Percentiles rank a stretch among this genome's conserved stretches.
Evolutionary conservation across 37 sponge, comb jelly and placozoan species (phyloP).

Genomic region (Cladorhizidae sp.): DNA sequence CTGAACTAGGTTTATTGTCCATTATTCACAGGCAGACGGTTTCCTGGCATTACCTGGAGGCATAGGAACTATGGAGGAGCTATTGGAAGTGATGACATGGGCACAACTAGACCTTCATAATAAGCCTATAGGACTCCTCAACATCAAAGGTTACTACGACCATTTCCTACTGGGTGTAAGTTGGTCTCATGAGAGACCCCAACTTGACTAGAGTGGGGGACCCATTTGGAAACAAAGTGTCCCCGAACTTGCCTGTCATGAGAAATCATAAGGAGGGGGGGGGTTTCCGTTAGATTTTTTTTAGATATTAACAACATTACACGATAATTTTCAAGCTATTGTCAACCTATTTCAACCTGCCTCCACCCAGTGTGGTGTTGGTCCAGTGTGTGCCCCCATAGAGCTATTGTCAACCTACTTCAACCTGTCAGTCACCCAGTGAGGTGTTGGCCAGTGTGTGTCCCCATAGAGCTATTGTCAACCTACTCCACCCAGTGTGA

Average conservation of each 20-base stretch:
- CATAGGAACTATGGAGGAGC: conserved; percentile 73
- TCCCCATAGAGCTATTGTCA: too few species aligned
- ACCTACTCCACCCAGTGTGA: too few species aligned
- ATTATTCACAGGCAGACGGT: conserved; percentile 20
- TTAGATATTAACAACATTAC: too few species aligned
- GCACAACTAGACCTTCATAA: conserved; percentile 38
- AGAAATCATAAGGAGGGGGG: too few species aligned
- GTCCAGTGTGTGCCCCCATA: too few species aligned
- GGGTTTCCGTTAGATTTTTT: too few species aligned
- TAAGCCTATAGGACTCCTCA: conserved; percentile 54
- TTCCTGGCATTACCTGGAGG: conserved; percentile 76
- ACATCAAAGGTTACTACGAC: conserved; percentile 54
- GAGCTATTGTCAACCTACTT: too few species aligned
- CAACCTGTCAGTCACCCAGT: too few species aligned
- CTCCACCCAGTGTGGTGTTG: too few species aligned
- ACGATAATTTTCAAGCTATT: too few species aligned
- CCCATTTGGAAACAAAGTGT: not conserved
- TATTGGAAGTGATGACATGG: conserved; percentile 64
- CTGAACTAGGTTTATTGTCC: not conserved
- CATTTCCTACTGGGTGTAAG: conserved; percentile 59
- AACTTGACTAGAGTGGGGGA: not conserved
- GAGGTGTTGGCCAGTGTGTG: too few species aligned
- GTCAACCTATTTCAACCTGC: too few species aligned
- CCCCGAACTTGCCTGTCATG: not conserved
- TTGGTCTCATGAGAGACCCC: not conserved